Evolutionary conservation across 2,113 vertebrate genomes (phyloP).

Genomic region (Acanthisitta chloris): DNA sequence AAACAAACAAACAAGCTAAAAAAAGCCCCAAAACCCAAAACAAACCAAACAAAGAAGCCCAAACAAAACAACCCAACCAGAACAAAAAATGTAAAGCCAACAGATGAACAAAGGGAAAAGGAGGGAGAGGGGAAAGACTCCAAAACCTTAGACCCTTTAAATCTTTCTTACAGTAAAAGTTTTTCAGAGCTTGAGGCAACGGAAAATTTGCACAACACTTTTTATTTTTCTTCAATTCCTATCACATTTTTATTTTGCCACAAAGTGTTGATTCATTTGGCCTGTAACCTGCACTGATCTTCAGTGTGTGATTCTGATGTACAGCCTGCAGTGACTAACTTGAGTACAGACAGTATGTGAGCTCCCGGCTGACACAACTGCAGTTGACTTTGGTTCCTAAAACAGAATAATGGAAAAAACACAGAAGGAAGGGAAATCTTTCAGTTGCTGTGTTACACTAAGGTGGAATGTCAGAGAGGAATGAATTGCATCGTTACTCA

Average conservation of each 20-base stretch:
- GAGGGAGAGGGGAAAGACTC: not conserved
- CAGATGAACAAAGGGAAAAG: not conserved
- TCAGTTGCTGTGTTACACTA: not conserved
- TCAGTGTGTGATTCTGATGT: not conserved
- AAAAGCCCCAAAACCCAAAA: not conserved
- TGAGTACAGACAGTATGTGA: not conserved
- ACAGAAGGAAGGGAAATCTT: not conserved
- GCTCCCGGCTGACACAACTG: not conserved
- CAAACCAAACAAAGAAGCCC: no score
- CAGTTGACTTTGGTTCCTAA: not conserved
- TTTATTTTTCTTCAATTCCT: not conserved
- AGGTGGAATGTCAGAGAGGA: not conserved
- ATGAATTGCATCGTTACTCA: not conserved
- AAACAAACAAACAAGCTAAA: no score
- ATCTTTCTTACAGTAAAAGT: not conserved
- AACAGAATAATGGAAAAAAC: not conserved
- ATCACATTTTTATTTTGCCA: not conserved
- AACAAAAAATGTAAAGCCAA: not conserved
- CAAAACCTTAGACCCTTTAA: not conserved
- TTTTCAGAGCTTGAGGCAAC: not conserved
- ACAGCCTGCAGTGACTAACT: not conserved
- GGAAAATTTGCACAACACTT: not conserved
- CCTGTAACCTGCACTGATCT: not conserved
- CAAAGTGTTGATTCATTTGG: rapidly evolving
- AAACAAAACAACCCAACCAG: not conserved